These are phyloP conservation scores for Halcyon chelicuti DNA, from an alignment of 2,797 vertebrate species.

Conservation along the genomic window DNA sequence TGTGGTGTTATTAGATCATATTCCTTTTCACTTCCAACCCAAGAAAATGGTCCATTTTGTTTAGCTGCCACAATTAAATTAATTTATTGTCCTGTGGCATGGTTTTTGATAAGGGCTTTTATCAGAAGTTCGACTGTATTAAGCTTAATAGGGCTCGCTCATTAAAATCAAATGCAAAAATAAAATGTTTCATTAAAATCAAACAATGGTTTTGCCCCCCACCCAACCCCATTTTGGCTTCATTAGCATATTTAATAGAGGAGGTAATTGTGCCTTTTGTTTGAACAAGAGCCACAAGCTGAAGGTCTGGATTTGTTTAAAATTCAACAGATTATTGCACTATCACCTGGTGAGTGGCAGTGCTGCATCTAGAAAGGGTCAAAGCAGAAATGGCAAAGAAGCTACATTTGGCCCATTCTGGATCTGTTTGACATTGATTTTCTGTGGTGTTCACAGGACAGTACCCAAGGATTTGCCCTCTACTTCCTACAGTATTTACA, in stretches of 20 bases:
- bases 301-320: background rate
- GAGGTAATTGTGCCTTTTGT: slow-evolving; percentile 25
- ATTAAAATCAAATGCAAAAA: slow-evolving; percentile 38
- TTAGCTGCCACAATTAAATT: slow-evolving; percentile 54
- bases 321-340: slow-evolving; percentile 2
- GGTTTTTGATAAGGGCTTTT: slow-evolving; percentile 70
- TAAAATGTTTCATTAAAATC: slow-evolving; percentile 45
- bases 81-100: slow-evolving; percentile 61
- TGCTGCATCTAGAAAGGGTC: background rate
- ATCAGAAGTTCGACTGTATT: slow-evolving; percentile 59
- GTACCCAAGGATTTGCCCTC: background rate
- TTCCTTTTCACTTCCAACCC: slow-evolving; percentile 12
- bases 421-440: background rate
- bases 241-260: slow-evolving; percentile 58
- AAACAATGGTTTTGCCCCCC: slow-evolving; percentile 2
- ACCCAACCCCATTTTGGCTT: background rate
- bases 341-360: fast-evolving
- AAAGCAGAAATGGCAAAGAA: background rate
- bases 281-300: background rate
- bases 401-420: background rate
- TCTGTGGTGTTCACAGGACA: background rate
- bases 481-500: background rate
- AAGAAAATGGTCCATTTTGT: slow-evolving; percentile 61
- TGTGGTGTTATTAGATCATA: slow-evolving; percentile 32
- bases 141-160: slow-evolving; percentile 45